Evolutionary conservation across 2,888 invertebrate genomes (phyloP), one percentile per base, ranked within the genome.

Genomic region (Fragum sueziense): DNA sequence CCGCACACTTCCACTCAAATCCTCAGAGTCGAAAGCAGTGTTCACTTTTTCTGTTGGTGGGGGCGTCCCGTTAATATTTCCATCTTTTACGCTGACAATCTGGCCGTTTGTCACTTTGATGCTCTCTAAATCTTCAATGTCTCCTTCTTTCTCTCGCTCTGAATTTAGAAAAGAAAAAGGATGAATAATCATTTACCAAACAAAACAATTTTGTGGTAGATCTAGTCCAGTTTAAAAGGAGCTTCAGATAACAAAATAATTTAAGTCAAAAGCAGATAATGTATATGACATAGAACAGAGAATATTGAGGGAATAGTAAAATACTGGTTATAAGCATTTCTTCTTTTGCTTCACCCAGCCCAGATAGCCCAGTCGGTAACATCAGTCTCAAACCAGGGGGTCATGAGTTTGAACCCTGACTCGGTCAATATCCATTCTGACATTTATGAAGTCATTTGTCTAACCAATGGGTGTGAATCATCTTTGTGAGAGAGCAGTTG

Each of bases 141-240:
- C 7, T 2, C 69, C 74, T n/a, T 74, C 70, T 51, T 80, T 76
- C 34, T 77, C 76, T 41, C 47, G 52, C 31, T 76, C 80, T 80
- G 70, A 62, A 29, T 31, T 3, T 33, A 33, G 20, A 61, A n/a
- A 33, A 9, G 7, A n/a, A 20, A 62, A 62, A 34, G 7, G 62
- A 17, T 17, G 20, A 62, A 6, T 4, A 33, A 34, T 33, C 33
- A n/a, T 34, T 14, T 17, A 4, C n/a, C 33, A 37, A 61, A 61
- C 14, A 57, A 4, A 22, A 25, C 25, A 22, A 22, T 22, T 57
- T 6, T 22, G 9, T 6, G 14, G 57, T 27, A 20, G 52, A 52
- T 52, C 11, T 14, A 37, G 37, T 14, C 37, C 14, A 37, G n/a
- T n/a, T n/a, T n/a, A n/a, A n/a, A n/a, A n/a, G n/a, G n/a, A n/a